phyloP scores from a whole-genome alignment of 1,140 invertebrate species.

The Calycopis cecrops region DNA sequence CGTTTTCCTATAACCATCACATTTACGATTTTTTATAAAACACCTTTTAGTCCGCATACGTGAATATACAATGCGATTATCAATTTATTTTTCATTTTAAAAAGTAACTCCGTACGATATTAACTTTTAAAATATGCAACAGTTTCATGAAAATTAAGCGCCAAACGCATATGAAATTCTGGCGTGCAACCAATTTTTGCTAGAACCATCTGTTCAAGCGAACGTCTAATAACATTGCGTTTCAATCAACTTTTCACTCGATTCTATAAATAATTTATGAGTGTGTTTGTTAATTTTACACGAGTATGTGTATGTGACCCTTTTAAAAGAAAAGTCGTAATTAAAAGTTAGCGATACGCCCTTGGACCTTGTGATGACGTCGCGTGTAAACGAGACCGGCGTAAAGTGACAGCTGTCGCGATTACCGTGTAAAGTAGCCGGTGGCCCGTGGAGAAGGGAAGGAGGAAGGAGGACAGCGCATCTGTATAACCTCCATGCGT shows the following conservation, averaged over 20 bases:
- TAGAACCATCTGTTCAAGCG: conserved; percentile 5
- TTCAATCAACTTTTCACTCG: conserved; percentile 7
- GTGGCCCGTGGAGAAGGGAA: too few relatives aligned
- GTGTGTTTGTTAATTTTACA: not conserved
- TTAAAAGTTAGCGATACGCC: conserved; percentile 1
- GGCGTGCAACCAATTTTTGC: conserved; percentile 6
- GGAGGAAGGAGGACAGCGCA: too few relatives aligned
- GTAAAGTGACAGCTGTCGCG: not conserved
- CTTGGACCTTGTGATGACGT: not conserved
- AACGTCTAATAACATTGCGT: conserved; percentile 1
- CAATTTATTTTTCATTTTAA: too few relatives aligned
- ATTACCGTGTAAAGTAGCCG: too few relatives aligned
- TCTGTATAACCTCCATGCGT: not conserved
- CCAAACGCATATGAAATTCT: not conserved
- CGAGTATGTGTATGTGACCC: not conserved
- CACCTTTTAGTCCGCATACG: too few relatives aligned
- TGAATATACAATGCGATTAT: too few relatives aligned
- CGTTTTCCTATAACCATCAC: too few relatives aligned
- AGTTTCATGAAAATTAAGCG: conserved; percentile 1
- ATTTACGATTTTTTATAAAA: too few relatives aligned
- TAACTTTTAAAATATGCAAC: not conserved
- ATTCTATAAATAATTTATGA: conserved; percentile 6
- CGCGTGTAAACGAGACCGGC: not conserved
- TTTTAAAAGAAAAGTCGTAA: not conserved
- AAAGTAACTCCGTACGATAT: too few relatives aligned